Conservation (phyloP, 2,888 invertebrate genomes). For the Ganaspis brasiliensis region DNA sequence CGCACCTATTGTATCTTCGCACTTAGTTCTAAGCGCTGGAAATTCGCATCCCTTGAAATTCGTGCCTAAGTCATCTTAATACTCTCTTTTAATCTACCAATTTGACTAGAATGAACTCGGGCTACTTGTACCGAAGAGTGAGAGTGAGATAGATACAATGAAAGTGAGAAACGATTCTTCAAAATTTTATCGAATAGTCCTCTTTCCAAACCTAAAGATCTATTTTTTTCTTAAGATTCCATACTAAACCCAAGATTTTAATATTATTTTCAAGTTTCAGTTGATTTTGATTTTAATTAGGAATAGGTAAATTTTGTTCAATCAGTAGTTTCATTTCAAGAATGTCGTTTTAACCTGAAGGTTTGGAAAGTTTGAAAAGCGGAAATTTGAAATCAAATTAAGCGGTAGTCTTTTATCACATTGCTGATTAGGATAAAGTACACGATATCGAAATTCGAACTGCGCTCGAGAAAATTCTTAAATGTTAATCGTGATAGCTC, state of each 20-base stretch:
- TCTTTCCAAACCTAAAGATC: slow-evolving; percentile 9
- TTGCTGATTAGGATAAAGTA: slow-evolving; percentile 16
- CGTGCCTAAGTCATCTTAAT: slow-evolving; percentile 33
- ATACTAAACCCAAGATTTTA: neutral
- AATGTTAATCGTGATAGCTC: neutral
- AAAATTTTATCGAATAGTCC: slow-evolving; percentile 19
- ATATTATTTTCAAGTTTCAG: neutral
- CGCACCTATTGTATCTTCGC: slow-evolving; percentile 59
- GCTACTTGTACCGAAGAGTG: slow-evolving; percentile 26
- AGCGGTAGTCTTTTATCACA: slow-evolving; percentile 13
- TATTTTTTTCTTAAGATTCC: neutral
- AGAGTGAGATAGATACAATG: slow-evolving; percentile 43
- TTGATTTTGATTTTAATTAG: too few species aligned
- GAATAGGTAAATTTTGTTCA: too few species aligned
- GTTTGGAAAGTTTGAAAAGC: slow-evolving; percentile 4
- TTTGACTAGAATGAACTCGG: slow-evolving; percentile 42
- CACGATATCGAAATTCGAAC: slow-evolving; percentile 15
- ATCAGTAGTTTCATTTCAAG: too few species aligned
- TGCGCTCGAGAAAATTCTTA: slow-evolving; percentile 11
- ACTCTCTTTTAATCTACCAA: slow-evolving; percentile 9
- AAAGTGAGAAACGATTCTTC: slow-evolving; percentile 27
- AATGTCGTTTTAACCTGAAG: too few species aligned
- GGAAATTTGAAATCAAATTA: slow-evolving; percentile 7
- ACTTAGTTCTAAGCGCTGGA: slow-evolving; percentile 49
- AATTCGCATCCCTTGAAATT: slow-evolving; percentile 31